Evolutionary conservation across 2,113 vertebrate genomes (phyloP).

Genomic region (Brachyhypopomus gauderio): DNA sequence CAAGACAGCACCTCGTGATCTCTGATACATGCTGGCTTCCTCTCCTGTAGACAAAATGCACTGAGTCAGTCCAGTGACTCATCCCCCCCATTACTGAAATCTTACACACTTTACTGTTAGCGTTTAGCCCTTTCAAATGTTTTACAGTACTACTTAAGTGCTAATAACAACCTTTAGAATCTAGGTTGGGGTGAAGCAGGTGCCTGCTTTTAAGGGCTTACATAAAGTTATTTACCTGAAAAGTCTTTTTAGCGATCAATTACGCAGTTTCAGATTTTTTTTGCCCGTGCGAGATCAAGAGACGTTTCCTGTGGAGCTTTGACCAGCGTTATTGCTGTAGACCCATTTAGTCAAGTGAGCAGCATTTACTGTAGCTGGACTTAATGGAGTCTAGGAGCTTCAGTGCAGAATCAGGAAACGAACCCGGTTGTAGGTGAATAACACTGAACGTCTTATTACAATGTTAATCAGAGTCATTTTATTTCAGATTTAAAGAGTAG

Average conservation of each 20-base stretch:
- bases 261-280: neutral
- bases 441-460: no score
- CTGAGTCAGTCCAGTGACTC: conserved; percentile 25
- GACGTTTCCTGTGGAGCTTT: neutral
- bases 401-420: no score
- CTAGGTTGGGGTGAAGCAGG: neutral
- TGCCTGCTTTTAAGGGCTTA: neutral
- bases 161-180: conserved; percentile 31
- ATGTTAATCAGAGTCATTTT: no score
- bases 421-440: no score
- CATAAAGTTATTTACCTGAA: neutral
- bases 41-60: neutral
- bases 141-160: neutral
- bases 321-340: neutral
- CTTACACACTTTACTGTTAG: conserved; percentile 21
- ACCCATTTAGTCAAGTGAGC: neutral
- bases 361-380: neutral
- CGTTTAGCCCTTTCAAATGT: conserved; percentile 16
- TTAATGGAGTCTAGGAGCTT: no score
- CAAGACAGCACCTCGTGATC: neutral
- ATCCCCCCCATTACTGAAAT: conserved; percentile 2
- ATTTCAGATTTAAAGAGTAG: no score
- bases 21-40: neutral
- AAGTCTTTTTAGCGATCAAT: neutral
- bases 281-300: neutral